A percentile compares a stretch with the other conserved stretches of the same genome.
phyloP scores from a whole-genome alignment of 1,140 invertebrate genomes.

The Pseudomyrmex concolor region DNA sequence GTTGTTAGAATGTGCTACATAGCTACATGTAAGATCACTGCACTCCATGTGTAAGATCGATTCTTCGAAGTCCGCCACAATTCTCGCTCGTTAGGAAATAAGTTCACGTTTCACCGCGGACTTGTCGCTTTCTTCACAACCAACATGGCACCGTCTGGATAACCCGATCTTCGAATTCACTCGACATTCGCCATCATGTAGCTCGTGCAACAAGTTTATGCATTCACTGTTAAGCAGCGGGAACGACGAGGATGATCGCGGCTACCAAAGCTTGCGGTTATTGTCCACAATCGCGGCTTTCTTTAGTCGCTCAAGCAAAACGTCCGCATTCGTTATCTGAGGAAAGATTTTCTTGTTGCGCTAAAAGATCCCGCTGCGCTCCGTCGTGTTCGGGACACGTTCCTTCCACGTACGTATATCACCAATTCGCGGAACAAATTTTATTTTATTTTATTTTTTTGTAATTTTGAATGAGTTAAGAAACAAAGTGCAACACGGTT shows the following conservation, averaged over 20 bases:
- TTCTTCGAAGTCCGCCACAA: neutral
- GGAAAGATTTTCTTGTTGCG: neutral
- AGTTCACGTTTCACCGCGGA: neutral
- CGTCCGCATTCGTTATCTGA: too few relatives aligned
- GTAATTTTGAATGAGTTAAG: too few relatives aligned
- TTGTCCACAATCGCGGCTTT: slow-evolving; percentile 53
- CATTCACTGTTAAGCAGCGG: neutral
- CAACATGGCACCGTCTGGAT: slow-evolving; percentile 23
- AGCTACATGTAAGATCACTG: too few relatives aligned
- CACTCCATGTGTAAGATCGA: slow-evolving; percentile 1
- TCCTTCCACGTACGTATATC: neutral
- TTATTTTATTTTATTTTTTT: too few relatives aligned
- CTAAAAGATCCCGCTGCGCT: neutral
- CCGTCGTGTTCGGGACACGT: neutral
- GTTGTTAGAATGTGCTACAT: neutral
- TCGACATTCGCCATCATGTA: slow-evolving; percentile 28
- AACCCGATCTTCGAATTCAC: neutral
- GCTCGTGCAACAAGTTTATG: neutral
- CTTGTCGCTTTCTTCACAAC: neutral
- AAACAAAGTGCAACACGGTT: too few relatives aligned
- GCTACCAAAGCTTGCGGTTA: slow-evolving; percentile 71
- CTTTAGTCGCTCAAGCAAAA: neutral
- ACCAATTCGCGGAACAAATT: neutral
- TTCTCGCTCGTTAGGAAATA: slow-evolving; percentile 6
- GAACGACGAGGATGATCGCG: slow-evolving; percentile 69